Evolutionary conservation across 2,797 vertebrate genomes (phyloP), one percentile per base, ranked within the genome.

Genomic region (Antrozous pallidus): DNA sequence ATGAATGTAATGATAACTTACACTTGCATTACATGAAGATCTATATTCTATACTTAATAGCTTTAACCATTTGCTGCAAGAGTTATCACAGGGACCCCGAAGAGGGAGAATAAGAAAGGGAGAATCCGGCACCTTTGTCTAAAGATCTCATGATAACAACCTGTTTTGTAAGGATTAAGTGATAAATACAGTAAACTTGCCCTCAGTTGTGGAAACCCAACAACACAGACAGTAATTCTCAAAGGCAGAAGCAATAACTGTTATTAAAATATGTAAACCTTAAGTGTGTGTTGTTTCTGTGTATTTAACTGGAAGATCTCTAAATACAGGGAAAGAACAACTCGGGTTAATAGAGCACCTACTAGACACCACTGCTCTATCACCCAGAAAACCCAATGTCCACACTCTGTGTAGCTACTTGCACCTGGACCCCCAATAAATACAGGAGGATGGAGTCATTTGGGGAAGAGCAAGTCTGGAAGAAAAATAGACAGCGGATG

Each of bases 241-340:
- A 73, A 63, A 94, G 74, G 80, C 84, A 88, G 69, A 88, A 85
- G 79, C 92, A 87, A 91, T 90, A 71, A 84, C 85, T 92, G 90
- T 81, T 92, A 88, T 79, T 87, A 92, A 96, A 96, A 95, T 40
- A 65, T 56, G 83, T 97, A 70, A 70, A 81, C 79, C 91, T 97
- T 40, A 95, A 94, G 69, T 5, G 54, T 67, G 79, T 36, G 75
- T 74, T 28, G 0, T 65, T 94, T 95, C 69, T 86, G 67, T 49
- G 56, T 31, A 0, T n/a, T 56, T 36, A 96, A 96, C 56, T 58
- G 63, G 54, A 95, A 84, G n/a, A 79, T 17, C 71, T 51, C 49
- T 28, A 87, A 96, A 88, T 93, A n/a, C 5, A 65, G 16, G 67
- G 6, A 61, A 67, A 26, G 47, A 51, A 36, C 1, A 28, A 36